phyloP scores from a whole-genome alignment of 2,797 vertebrate species.

The Melanotaenia parkinsoni region DNA sequence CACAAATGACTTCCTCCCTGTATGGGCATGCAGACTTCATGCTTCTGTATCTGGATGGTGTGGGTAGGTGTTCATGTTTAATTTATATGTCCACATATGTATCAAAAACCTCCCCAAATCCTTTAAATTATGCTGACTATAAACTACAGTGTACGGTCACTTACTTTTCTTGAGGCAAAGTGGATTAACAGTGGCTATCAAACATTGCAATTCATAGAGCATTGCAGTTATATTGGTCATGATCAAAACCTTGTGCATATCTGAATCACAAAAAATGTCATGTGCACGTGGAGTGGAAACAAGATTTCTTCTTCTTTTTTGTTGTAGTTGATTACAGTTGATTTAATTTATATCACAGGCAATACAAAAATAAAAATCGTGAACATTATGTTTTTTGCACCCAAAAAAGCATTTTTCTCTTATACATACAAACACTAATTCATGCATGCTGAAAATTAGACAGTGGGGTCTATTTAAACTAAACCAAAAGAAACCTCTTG shows the following conservation, averaged over 20 bases:
- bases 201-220: background rate
- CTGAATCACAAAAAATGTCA: background rate
- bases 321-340: background rate
- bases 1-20: constrained; percentile 66
- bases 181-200: background rate
- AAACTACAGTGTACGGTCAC: constrained; percentile 34
- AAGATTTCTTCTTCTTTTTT: background rate
- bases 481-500: too few relatives aligned
- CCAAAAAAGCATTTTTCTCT: background rate
- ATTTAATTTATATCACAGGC: background rate
- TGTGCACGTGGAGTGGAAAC: background rate
- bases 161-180: background rate
- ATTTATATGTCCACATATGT: constrained; percentile 57
- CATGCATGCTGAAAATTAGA: background rate
- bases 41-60: constrained; percentile 41
- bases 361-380: too few relatives aligned
- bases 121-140: constrained; percentile 34
- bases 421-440: background rate
- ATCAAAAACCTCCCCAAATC: constrained; percentile 37
- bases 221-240: background rate
- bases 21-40: constrained; percentile 38
- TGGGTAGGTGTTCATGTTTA: constrained; percentile 54
- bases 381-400: too few relatives aligned
- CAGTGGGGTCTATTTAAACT: too few relatives aligned
- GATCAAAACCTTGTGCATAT: background rate